Base-by-base conservation (phyloP, 2,888 invertebrate genomes). In the Pelosia muscerda region DNA sequence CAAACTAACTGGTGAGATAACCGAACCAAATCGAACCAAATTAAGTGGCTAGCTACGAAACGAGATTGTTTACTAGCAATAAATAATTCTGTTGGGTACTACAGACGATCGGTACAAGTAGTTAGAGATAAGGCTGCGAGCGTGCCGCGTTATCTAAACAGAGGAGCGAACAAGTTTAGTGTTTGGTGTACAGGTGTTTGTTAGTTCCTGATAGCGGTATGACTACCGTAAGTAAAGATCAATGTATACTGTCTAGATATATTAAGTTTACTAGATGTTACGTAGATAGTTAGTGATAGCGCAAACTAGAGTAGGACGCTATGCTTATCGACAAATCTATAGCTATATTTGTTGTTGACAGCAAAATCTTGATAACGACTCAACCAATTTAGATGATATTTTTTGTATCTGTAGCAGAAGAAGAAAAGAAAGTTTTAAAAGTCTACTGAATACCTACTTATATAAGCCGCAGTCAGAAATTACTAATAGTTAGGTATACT, bases 71-170 rank as follows among this genome's bases (percentile, higher is more conserved):
- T 60, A 58, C 58, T 26, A 63, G 23, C 59, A 68, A 68, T 68
- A 68, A 68, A 63, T 68, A 68, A 63, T 31, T n/a, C 25, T 53
- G 65, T 66, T 61, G 42, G 23, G 31, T 15, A 13, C n/a, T 57
- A 57, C 26, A 78, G 78, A 75, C 78, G 76, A 69, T 73, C 74
- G 75, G 76, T 71, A 84, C 85, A 77, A 73, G 79, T 77, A 75
- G 78, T 81, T 76, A 80, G 71, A 81, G 85, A 85, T 85, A 85
- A 81, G 73, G 68, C 67, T 61, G 65, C 75, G 76, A 77, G 79
- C 77, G 72, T 61, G 64, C 66, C 67, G 55, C 69, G 76, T 79
- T 83, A 84, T 84, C 84, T 74, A 34, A 69, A 71, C 71, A 72
- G 73, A 78, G 80, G 74, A 65, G 76, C 68, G 70, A 66, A 81